Conservation (phyloP, 2,797 vertebrate genomes). For the Hyperoplus immaculatus region DNA sequence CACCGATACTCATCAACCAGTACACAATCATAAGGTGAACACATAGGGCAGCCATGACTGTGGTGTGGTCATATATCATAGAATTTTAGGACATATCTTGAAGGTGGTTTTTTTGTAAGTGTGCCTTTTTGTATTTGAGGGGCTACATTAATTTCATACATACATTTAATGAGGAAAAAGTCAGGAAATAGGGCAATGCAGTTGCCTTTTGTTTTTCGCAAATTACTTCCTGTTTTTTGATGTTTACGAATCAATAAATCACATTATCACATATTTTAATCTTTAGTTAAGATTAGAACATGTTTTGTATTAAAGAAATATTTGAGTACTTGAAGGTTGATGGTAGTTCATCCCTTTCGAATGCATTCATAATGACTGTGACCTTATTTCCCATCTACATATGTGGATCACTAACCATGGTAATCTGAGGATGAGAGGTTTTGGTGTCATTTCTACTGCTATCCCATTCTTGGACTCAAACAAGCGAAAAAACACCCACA, state of each 20-base stretch:
- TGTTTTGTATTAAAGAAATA: conserved; percentile 17
- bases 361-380: conserved; percentile 50
- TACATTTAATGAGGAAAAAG: conserved; percentile 10
- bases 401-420: conserved; percentile 69
- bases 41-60: not conserved
- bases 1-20: not conserved
- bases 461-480: conserved; percentile 59
- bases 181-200: not conserved
- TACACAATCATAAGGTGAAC: conserved; percentile 6
- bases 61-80: not conserved
- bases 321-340: conserved; percentile 25
- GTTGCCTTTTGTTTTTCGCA: conserved; percentile 17
- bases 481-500: conserved; percentile 75
- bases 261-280: not conserved
- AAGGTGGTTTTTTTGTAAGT: not conserved
- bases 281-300: conserved; percentile 23
- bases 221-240: not conserved
- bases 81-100: not conserved
- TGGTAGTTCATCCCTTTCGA: conserved; percentile 42
- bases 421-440: conserved; percentile 82
- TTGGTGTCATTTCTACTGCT: conserved; percentile 75
- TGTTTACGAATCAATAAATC: conserved; percentile 19
- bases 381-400: conserved; percentile 62
- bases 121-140: conserved; percentile 4
- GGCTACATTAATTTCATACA: not conserved